Evolutionary conservation across 2,888 invertebrate species (phyloP), one percentile per base, ranked within the genome.

Genomic region (Lydus trimaculatus): DNA sequence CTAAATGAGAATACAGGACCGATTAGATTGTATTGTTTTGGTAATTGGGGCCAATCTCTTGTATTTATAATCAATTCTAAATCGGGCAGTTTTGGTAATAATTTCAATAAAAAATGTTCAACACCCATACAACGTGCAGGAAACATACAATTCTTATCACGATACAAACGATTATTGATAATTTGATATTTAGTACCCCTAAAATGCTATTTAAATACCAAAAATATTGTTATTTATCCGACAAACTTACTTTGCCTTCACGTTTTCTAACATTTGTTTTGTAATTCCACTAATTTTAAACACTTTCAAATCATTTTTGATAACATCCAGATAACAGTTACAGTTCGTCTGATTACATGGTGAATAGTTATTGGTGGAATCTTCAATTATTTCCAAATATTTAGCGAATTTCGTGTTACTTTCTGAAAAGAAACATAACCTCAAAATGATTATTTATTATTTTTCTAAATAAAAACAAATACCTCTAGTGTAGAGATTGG

Each of bases 1-100:
- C 98, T 98, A 83, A 99, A 99, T 2, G 98, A 98, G 83, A 98
- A 93, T n/a, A 98, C 90, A 15, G 98, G 98, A 33, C 91, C 89
- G 76, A 88, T 86, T 8, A 86, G 82, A 0, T 89, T 89, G 87
- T 89, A 91, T 64, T 88, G 85, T 74, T 86, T 88, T 74, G 90
- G 90, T 20, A 94, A 87, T 87, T 97, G 97, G 4, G 98, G 98
- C 93, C 96, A 97, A 85, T 98, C 98, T 68, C 96, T 89, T 0
- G 94, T 94, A 82, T 99, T 99, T 23, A 98, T 84, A 15, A 95
- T 87, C 70, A 98, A 85, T 83, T 98, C 98, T 87, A 93, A 90
- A 82, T 98, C 89, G 0, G 94, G 91, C 63, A 97, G 83, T 72
- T 91, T 89, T 7, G 89, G 83, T 56, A 94, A 87, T 6, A 95